Conservation (phyloP, 2,888 invertebrate genomes). For the Hedya salicella region DNA sequence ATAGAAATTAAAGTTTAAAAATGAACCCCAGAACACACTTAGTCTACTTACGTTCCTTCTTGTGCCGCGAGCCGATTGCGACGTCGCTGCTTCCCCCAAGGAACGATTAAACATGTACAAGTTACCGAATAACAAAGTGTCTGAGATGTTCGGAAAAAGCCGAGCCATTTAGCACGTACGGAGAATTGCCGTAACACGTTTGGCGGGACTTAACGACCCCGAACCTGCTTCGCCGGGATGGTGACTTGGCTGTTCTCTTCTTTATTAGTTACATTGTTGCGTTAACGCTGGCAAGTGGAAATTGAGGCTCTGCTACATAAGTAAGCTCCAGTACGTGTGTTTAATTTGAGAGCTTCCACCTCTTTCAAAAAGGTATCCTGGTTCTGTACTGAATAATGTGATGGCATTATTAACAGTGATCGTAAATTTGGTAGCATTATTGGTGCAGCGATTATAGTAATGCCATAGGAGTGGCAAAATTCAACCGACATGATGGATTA, state of each 20-base stretch:
- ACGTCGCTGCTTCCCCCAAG: constrained; percentile 56
- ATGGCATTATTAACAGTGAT: no score
- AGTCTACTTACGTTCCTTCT: constrained; percentile 8
- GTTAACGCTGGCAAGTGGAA: constrained; percentile 22
- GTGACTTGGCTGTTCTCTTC: constrained; percentile 36
- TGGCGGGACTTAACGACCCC: constrained; percentile 75
- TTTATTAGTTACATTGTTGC: constrained; percentile 42
- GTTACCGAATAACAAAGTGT: constrained; percentile 81
- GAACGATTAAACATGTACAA: constrained; percentile 83
- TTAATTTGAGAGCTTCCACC: constrained; percentile 1
- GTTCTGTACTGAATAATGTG: no score
- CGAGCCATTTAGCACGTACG: constrained; percentile 80
- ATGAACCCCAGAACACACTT: constrained; percentile 11
- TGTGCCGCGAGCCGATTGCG: constrained; percentile 30
- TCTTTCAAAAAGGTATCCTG: background rate
- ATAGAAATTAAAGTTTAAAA: constrained; percentile 13
- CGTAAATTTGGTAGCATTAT: no score
- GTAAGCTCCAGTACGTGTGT: no score
- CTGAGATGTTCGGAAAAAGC: constrained; percentile 67
- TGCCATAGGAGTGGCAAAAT: no score
- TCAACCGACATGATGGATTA: no score
- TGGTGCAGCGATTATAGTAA: no score
- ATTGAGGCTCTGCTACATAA: constrained; percentile 12
- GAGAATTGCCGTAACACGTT: constrained; percentile 73
- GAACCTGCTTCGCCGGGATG: constrained; percentile 37